phyloP scores from a whole-genome alignment of 2,113 vertebrate species.

The Apodemus sylvaticus region DNA sequence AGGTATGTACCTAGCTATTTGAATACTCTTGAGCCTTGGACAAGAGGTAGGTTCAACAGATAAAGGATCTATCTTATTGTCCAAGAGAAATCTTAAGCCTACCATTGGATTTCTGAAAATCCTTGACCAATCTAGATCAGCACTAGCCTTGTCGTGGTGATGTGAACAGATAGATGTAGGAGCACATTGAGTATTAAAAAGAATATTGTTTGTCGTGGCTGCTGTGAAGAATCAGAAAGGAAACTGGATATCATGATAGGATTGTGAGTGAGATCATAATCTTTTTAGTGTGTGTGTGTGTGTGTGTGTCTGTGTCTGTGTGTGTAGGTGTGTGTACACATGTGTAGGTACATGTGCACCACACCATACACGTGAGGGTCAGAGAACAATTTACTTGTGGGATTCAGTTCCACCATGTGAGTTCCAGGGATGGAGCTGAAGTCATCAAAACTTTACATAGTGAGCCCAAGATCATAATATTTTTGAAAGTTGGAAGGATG shows the following conservation, averaged over 20 bases:
- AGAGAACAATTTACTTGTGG: neutral
- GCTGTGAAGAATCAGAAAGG: neutral
- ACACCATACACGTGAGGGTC: neutral
- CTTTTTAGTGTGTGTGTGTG: neutral
- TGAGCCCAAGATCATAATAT: neutral
- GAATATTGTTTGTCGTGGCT: neutral
- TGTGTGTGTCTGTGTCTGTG: neutral
- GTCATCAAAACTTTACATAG: neutral
- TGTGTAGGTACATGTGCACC: neutral
- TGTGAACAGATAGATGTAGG: neutral
- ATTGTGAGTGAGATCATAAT: neutral
- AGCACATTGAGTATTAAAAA: neutral
- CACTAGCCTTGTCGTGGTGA: neutral
- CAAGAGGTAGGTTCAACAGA: neutral
- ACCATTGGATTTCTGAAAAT: conserved; percentile 30
- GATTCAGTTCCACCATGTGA: neutral
- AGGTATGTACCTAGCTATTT: neutral
- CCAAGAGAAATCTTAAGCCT: conserved; percentile 41
- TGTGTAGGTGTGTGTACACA: neutral
- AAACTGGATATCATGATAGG: neutral
- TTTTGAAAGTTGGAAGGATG: neutral
- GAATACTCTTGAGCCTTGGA: neutral
- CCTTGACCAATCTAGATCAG: conserved; percentile 25
- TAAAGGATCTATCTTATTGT: conserved; percentile 5
- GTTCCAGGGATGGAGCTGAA: neutral